Evolutionary conservation across 2,797 vertebrate genomes (phyloP), one percentile per base, ranked within the genome.

Genomic region (Chrysocyon brachyurus): DNA sequence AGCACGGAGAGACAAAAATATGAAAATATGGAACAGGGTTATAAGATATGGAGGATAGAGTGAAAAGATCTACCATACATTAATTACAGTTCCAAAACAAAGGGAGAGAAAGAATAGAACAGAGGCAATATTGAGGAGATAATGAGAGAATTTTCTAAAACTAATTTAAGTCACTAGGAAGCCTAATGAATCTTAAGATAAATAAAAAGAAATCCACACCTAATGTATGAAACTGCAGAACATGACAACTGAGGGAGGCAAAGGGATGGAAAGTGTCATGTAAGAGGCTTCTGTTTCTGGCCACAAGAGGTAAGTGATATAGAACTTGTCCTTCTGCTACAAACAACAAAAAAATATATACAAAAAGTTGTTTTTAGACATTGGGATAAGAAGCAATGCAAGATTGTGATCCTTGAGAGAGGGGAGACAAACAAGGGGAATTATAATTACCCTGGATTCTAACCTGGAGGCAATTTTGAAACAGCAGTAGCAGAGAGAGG

Each of bases 91-190:
- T 87, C 31, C 33, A 81, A 75, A 83, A 72, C 82, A 57, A 61
- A 95, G 70, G 33, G 54, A 95, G 73, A 92, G 66, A 89, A 75
- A 72, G 21, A 79, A 52, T 64, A 78, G 12, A 36, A 24, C 33
- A 72, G 68, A 94, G 57, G 31, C 24, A 87, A 52, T 63, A 91
- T 75, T 93, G n/a, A 93, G 54, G 36, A 91, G 57, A 84, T 84
- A 81, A 77, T 15, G 10, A 83, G 9, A 92, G 52, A 82, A 88
- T 84, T 96, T 96, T 90, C 19, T 87, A 95, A 87, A 92, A 83
- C 31, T 64, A 12, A 75, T 87, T 92, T 31, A 95, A 96, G 49
- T 88, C 11, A 66, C 88, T 40, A 78, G 63, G 66, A 91, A 86
- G 21, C 19, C 22, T 11, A 75, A 8, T 54, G 19, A 92, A 72